phyloP scores from a whole-genome alignment of 2,888 invertebrate species.

The Dioctria rufipes region DNA sequence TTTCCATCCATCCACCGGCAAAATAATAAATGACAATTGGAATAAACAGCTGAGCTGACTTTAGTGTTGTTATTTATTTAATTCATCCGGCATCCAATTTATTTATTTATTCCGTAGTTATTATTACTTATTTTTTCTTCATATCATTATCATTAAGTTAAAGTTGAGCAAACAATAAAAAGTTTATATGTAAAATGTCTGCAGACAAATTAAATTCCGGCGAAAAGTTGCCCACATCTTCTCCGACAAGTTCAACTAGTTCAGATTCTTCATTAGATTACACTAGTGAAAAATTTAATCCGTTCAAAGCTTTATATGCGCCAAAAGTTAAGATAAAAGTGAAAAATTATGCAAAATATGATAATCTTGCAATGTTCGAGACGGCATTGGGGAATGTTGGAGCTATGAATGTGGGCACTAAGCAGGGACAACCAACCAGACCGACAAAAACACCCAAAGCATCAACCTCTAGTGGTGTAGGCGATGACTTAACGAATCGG shows the following conservation, averaged over 20 bases:
- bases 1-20: no score
- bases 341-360: conserved; percentile 76
- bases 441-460: not conserved
- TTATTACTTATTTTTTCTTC: no score
- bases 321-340: conserved; percentile 70
- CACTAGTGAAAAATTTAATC: conserved; percentile 77
- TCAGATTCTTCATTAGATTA: conserved; percentile 70
- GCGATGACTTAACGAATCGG: conserved; percentile 61
- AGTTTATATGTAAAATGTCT: no score
- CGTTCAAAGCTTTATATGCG: conserved; percentile 79
- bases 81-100: no score
- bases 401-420: conserved; percentile 26
- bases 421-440: not conserved
- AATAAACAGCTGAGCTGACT: no score
- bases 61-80: no score
- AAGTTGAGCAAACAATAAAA: no score
- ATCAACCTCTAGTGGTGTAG: conserved; percentile 20
- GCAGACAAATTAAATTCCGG: not conserved
- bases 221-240: not conserved
- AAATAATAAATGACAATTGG: no score
- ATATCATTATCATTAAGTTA: no score
- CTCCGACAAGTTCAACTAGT: conserved; percentile 5
- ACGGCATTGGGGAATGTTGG: conserved; percentile 69
- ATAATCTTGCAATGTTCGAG: conserved; percentile 79
- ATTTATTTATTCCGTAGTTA: no score